These are phyloP conservation scores for Pungitius pungitius DNA, from an alignment of 2,113 vertebrate genomes.

Conservation along the genomic window DNA sequence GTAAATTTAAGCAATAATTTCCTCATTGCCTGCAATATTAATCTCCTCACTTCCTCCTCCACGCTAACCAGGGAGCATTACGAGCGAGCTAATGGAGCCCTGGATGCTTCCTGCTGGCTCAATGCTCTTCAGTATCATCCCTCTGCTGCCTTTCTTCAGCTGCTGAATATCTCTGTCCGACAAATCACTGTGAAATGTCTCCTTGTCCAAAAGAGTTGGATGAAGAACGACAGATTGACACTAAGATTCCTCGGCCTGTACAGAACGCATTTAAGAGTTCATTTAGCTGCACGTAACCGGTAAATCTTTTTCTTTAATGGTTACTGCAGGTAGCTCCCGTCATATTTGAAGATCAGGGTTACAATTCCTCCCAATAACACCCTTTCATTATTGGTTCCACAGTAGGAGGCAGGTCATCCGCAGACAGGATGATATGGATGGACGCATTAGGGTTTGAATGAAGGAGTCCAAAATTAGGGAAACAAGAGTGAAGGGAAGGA, in stretches of 20 bases:
- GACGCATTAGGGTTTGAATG: background rate
- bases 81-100: background rate
- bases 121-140: too few relatives aligned
- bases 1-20: background rate
- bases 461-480: background rate
- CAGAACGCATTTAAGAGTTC: background rate
- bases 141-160: too few relatives aligned
- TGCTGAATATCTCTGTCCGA: too few relatives aligned
- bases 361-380: too few relatives aligned
- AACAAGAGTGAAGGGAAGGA: background rate
- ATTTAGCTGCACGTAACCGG: background rate
- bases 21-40: background rate
- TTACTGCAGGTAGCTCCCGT: background rate
- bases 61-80: background rate
- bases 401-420: slow-evolving; percentile 1
- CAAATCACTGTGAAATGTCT: too few relatives aligned
- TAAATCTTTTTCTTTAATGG: background rate
- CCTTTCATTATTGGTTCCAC: background rate
- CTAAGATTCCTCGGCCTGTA: background rate
- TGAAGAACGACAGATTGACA: background rate
- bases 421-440: background rate
- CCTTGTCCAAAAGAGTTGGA: too few relatives aligned
- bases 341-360: background rate
- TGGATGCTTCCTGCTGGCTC: too few relatives aligned
- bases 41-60: background rate